Evolutionary conservation across 1,140 invertebrate species (phyloP).

Genomic region (Colletes latitarsis): DNA sequence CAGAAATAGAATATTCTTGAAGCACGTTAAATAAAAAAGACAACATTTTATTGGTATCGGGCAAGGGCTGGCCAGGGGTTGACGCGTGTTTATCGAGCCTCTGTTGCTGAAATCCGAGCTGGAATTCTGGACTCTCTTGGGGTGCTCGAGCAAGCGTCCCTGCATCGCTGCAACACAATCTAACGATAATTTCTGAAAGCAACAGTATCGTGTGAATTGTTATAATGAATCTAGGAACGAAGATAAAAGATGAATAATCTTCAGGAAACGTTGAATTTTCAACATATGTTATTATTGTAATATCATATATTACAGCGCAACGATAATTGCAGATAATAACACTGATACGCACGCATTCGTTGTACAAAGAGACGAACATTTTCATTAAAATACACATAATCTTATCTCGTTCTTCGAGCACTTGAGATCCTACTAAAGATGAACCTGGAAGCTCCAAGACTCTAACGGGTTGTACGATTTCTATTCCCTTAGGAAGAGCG

Average conservation of each 20-base stretch:
- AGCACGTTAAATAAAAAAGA: constrained; percentile 38
- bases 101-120: background rate
- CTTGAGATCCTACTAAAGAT: background rate
- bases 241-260: background rate
- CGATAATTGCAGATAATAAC: background rate
- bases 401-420: background rate
- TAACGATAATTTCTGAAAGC: constrained; percentile 20
- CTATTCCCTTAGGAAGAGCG: background rate
- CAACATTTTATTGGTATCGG: constrained; percentile 37
- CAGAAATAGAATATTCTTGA: constrained; percentile 14
- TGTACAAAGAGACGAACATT: background rate
- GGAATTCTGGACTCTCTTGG: background rate
- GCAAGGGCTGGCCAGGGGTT: background rate
- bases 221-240: background rate
- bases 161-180: constrained; percentile 50
- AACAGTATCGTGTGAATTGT: background rate
- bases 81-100: background rate
- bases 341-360: background rate
- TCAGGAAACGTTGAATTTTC: background rate
- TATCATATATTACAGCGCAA: background rate
- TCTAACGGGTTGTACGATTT: background rate
- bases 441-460: constrained; percentile 19
- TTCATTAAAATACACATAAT: constrained; percentile 4
- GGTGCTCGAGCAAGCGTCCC: constrained; percentile 3
- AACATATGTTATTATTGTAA: constrained; percentile 7